These are phyloP conservation scores for Thamnophis elegans DNA, from an alignment of 2,797 vertebrate species.

Conservation along the genomic window DNA sequence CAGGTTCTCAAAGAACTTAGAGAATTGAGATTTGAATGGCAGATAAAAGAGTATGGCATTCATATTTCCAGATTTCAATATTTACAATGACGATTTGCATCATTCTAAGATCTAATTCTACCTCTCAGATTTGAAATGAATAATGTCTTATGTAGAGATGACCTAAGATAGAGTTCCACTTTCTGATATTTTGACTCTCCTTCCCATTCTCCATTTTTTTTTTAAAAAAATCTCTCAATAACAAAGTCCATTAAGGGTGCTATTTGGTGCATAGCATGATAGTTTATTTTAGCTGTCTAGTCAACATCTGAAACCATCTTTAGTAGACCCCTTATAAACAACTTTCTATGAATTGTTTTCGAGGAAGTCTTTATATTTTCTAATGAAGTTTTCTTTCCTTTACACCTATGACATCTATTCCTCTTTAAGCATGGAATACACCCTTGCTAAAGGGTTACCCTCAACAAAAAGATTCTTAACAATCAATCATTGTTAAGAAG, in stretches of 20 bases:
- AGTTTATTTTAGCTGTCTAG: background rate
- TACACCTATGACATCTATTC: background rate
- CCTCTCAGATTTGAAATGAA: background rate
- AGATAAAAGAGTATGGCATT: background rate
- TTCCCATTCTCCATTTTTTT: background rate
- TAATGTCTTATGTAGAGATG: background rate
- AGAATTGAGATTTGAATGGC: background rate
- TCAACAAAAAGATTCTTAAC: background rate
- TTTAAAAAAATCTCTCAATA: background rate
- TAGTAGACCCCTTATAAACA: background rate
- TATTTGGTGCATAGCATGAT: background rate
- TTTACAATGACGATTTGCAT: background rate
- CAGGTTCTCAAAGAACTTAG: background rate
- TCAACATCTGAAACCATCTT: background rate
- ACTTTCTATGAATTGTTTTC: background rate
- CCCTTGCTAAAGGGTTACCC: conserved; percentile 4
- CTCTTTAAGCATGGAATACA: background rate
- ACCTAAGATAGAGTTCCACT: background rate
- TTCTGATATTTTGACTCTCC: background rate
- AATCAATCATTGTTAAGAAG: background rate
- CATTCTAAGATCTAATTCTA: background rate
- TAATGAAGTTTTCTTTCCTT: background rate
- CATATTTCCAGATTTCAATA: background rate
- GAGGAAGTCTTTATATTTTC: background rate
- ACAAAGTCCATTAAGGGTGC: background rate